Base-by-base conservation (phyloP, 2,888 invertebrate species). In the Muscina levida region DNA sequence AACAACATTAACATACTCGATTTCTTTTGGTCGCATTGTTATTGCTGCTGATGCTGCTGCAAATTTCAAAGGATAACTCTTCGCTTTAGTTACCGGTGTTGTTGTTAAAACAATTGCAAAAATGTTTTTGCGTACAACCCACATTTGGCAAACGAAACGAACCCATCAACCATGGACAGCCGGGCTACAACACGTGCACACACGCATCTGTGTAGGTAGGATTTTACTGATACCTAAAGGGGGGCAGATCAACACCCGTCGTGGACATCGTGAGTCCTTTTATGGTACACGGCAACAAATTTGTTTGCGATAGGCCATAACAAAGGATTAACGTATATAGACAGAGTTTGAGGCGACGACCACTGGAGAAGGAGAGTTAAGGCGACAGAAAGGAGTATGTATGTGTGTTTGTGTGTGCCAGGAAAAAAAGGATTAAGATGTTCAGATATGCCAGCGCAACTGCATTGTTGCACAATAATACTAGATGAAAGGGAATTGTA, bases 291-390 rank as follows among this genome's bases (percentile, higher is more conserved):
- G 42, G 72, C 79, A 74, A 72, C 77, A 81, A 77, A 75, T 68
- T 65, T 65, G 62, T 67, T 77, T 74, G 62, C 62, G 62, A 62
- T 56, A 70, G 66, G 71, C 59, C 71, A 68, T 74, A 75, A 77
- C 74, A 75, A 72, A 81, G 81, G 81, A 77, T 81, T 77, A 81
- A 72, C 31, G 62, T 19, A 13, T 22, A 15, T 73, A 44, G 62
- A 65, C 48, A 57, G 56, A 67, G 66, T 67, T 79, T 53, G 53
- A 53, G 2, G 24, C 31, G 8, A 31, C 8, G 22, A 51, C 2
- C 17, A 17, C 22, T 19, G 22, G 19, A 17, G 31, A 15, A 57
- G 46, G 5, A 46, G 46, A 46, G 17, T 31, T 31, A 31, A 24
- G 56, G 59, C 6, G 17, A 39, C 31, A 31, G 4, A 10, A 39